These are phyloP conservation scores for Melipona bicolor DNA, from an alignment of 2,888 invertebrate species.

Conservation along the genomic window DNA sequence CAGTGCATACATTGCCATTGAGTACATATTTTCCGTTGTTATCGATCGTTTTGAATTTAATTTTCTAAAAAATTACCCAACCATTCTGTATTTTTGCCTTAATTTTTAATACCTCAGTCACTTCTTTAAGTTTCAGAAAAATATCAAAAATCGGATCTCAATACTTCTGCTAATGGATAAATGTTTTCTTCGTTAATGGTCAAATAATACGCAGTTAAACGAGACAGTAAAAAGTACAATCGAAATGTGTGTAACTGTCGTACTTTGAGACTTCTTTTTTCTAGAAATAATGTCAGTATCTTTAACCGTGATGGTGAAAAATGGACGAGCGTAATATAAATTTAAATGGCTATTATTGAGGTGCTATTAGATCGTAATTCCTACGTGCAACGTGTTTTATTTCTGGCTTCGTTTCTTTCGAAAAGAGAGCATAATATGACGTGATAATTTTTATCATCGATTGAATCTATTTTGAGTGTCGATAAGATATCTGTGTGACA, in stretches of 20 bases:
- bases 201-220: not conserved
- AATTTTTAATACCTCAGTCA: not conserved
- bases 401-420: not conserved
- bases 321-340: conserved; percentile 5
- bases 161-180: too few species aligned
- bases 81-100: not conserved
- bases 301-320: conserved; percentile 6
- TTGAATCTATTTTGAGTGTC: not conserved
- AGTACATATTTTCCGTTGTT: not conserved
- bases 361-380: not conserved
- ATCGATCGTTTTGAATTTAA: not conserved
- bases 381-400: not conserved
- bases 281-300: conserved; percentile 8
- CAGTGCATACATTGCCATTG: not conserved
- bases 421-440: not conserved
- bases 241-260: conserved; percentile 16
- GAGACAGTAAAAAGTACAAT: not conserved
- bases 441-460: not conserved
- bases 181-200: conserved; percentile 11
- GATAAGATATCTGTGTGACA: not conserved
- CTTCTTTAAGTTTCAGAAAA: not conserved
- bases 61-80: not conserved
- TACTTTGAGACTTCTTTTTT: not conserved
- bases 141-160: not conserved
- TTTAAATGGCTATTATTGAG: not conserved